Conservation (phyloP, 2,113 vertebrate species). For the Motacilla tschutschensis region DNA sequence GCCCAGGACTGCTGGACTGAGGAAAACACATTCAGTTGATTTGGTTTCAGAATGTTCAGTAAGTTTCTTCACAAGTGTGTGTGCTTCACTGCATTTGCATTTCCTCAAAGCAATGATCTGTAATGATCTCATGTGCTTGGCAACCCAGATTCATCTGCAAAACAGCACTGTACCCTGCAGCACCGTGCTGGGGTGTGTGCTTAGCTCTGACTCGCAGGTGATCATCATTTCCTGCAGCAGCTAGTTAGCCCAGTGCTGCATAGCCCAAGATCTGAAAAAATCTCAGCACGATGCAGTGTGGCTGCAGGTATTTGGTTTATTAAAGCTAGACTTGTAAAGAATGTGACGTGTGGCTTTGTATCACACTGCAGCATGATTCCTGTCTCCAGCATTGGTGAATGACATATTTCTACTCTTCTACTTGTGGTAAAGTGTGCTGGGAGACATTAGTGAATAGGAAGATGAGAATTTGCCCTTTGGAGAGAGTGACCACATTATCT, state of each 20-base stretch:
- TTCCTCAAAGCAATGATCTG: neutral
- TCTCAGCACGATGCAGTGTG: rapidly evolving
- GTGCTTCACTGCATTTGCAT: neutral
- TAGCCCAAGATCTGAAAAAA: neutral
- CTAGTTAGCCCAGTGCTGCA: neutral
- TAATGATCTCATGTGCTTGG: slow-evolving; percentile 19
- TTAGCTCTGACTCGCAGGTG: slow-evolving; percentile 14
- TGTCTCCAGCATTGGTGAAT: neutral
- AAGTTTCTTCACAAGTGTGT: neutral
- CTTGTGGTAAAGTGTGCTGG: neutral
- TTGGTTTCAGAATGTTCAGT: neutral
- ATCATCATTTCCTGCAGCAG: slow-evolving; percentile 38
- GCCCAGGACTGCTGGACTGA: neutral
- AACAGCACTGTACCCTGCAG: slow-evolving; percentile 12
- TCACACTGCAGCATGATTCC: neutral
- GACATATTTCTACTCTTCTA: neutral
- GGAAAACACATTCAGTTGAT: neutral
- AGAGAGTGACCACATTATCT: neutral
- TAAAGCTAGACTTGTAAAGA: neutral
- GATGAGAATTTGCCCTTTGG: neutral
- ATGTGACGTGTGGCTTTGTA: neutral
- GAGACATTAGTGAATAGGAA: neutral
- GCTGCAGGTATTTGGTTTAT: neutral
- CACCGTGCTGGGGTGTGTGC: neutral
- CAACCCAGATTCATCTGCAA: slow-evolving; percentile 2